Percentiles rank a stretch among this genome's conserved stretches.
phyloP scores from a whole-genome alignment of 1,140 invertebrate species.

The Drosophila bocki region DNA sequence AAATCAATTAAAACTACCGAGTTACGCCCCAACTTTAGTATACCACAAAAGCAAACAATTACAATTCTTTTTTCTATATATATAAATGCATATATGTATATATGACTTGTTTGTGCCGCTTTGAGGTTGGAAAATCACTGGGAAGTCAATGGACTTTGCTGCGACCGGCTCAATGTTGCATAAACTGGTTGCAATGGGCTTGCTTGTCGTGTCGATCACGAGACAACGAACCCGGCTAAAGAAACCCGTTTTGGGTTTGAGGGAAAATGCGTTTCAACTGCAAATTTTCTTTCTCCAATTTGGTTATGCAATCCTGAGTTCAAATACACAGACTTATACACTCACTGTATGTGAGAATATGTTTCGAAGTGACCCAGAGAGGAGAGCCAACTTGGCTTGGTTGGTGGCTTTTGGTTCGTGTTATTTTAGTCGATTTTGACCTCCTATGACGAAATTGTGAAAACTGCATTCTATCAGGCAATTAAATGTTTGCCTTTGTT shows the following conservation, averaged over 20 bases:
- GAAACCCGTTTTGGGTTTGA: conserved; percentile 37
- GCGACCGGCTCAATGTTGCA: conserved; percentile 59
- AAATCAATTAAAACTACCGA: conserved; percentile 15
- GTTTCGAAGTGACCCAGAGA: conserved; percentile 65
- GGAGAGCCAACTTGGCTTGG: conserved; percentile 3
- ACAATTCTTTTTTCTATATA: conserved; percentile 1
- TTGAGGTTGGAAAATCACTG: conserved; percentile 32
- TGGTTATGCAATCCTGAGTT: conserved; percentile 56
- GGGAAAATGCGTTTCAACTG: conserved; percentile 27
- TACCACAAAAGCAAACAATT: conserved; percentile 12
- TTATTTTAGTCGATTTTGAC: conserved; percentile 53
- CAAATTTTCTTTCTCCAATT: conserved; percentile 42
- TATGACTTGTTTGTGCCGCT: conserved; percentile 1
- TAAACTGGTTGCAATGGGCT: conserved; percentile 63
- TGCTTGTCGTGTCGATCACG: conserved; percentile 26
- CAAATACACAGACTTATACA: no score
- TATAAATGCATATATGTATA: background rate
- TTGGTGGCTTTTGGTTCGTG: conserved; percentile 55
- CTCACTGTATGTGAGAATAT: conserved; percentile 61
- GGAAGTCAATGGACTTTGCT: conserved; percentile 61
- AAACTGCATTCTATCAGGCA: conserved; percentile 71
- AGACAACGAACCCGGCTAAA: conserved; percentile 53
- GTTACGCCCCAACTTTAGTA: background rate
- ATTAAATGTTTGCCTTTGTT: conserved; percentile 59
- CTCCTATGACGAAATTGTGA: conserved; percentile 59